Conservation (phyloP, 2,888 invertebrate species). For the Brachyptera risi region DNA sequence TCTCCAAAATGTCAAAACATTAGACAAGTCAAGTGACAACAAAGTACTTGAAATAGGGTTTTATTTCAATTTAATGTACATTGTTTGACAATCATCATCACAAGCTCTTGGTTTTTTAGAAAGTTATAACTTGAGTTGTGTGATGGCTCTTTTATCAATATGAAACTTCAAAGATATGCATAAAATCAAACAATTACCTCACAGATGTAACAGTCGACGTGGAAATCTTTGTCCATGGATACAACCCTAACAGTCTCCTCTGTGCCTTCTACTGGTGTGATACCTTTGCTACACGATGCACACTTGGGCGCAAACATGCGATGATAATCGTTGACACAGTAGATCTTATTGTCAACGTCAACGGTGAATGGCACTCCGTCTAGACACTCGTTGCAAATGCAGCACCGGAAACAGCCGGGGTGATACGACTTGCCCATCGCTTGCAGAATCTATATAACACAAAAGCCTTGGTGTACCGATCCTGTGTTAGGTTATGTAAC, state of each 20-base stretch:
- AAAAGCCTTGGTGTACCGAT: too few species aligned
- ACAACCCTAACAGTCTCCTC: conserved; percentile 98
- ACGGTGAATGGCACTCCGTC: conserved; percentile 98
- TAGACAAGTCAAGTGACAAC: too few species aligned
- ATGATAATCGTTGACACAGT: conserved; percentile 97
- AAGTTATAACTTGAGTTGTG: too few species aligned
- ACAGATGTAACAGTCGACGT: conserved; percentile 98
- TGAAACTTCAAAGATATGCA: neutral
- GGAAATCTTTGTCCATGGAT: conserved; percentile 98
- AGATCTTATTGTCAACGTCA: conserved; percentile 96
- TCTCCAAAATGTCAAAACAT: too few species aligned
- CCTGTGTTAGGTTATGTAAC: too few species aligned
- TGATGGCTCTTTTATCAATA: too few species aligned
- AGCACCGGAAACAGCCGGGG: conserved; percentile 98
- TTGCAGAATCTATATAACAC: conserved; percentile 88
- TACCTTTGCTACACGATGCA: conserved; percentile 93
- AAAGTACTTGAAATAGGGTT: too few species aligned
- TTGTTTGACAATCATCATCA: too few species aligned
- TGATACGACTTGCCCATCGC: conserved; percentile 99
- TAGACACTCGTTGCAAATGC: conserved; percentile 94
- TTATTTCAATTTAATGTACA: too few species aligned
- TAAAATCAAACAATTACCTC: too few species aligned
- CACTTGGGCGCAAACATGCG: conserved; percentile 98
- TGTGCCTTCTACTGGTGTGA: conserved; percentile 94
- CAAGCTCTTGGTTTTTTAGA: too few species aligned